Base-by-base conservation (phyloP, 1,140 invertebrate species). In the Phymorhynchus buccinoides region DNA sequence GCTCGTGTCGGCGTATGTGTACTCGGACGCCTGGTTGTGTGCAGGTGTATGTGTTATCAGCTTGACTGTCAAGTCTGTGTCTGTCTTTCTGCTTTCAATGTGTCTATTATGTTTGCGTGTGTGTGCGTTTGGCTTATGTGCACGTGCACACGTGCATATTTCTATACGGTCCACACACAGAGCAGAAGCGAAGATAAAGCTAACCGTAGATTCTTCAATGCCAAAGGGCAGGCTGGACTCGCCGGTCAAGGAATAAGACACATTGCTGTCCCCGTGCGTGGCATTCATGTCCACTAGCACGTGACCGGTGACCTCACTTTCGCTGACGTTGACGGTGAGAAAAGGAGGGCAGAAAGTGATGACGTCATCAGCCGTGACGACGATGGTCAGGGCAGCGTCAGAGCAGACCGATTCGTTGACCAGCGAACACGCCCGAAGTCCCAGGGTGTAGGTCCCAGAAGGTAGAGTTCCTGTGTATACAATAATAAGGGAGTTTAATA, bases 291-390 rank as follows among this genome's bases (percentile, higher is more conserved):
- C 84, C 39, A 79, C 62, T 1, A 88, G 18, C 1, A 81, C 22
- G 27, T 66, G 35, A 52, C 79, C 83, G 7, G 77, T 30, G 22
- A 32, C 7, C 18, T 48, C 71, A 44, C 84, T 83, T 62, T 88
- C 87, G 75, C 73, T 86, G 0, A 88, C 75, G 12, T 71, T n/a
- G 3, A 71, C 32, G 16, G 44, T 56, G 32, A 85, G 32, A 56
- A 88, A 88, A 44, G 84, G 78, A 41, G 87, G 87, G 27, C 87
- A 88, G 77, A 88, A 87, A 7, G 84, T 73, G 39, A 88, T 77
- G 27, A 37, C 41, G 30, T 84, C 35, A 39, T 82, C 52, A 35
- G 42, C 83, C 12, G 62, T 27, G 4, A 88, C 87, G 32, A 44
- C 44, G 22, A 88, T 56, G 30, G 82, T 84, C 56, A 87, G 66